Percentiles rank a stretch among this genome's conserved stretches.
These are phyloP conservation scores for Hesperophylax magnus DNA, from an alignment of 1,140 invertebrate species.

Conservation along the genomic window DNA sequence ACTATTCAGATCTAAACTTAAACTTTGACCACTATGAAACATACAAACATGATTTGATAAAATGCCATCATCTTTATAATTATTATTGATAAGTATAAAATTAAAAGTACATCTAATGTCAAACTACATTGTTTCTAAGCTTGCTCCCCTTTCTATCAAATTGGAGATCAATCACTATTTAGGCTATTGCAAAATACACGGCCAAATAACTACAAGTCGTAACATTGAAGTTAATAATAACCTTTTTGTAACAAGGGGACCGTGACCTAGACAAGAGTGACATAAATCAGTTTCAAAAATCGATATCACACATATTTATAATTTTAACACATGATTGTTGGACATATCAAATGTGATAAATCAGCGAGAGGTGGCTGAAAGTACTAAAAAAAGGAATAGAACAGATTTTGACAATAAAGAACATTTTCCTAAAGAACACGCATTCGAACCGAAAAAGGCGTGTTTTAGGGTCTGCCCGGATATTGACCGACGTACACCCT, in stretches of 20 bases:
- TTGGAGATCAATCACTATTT: slow-evolving; percentile 10
- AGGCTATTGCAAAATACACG: slow-evolving; percentile 31
- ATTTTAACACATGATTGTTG: background rate
- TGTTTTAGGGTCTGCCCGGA: too few species aligned
- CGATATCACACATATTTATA: background rate
- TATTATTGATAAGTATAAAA: background rate
- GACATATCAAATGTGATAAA: background rate
- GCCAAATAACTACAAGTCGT: slow-evolving; percentile 25
- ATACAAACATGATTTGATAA: slow-evolving; percentile 1
- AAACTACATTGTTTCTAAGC: background rate
- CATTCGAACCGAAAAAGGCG: too few species aligned
- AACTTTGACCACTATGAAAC: background rate
- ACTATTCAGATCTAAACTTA: background rate
- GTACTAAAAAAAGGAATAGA: too few species aligned
- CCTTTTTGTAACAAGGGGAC: slow-evolving; percentile 40
- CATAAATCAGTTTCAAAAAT: slow-evolving; percentile 16
- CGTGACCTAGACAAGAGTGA: slow-evolving; percentile 53
- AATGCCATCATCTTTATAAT: background rate
- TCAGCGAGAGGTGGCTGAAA: background rate
- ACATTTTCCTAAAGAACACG: too few species aligned
- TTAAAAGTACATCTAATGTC: background rate
- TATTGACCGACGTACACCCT: too few species aligned
- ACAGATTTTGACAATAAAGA: slow-evolving; percentile 35
- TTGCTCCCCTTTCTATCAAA: background rate
- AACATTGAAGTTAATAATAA: slow-evolving; percentile 53